Evolutionary conservation across 2,888 invertebrate species (phyloP).

Genomic region (Didymodactylos carnosus): DNA sequence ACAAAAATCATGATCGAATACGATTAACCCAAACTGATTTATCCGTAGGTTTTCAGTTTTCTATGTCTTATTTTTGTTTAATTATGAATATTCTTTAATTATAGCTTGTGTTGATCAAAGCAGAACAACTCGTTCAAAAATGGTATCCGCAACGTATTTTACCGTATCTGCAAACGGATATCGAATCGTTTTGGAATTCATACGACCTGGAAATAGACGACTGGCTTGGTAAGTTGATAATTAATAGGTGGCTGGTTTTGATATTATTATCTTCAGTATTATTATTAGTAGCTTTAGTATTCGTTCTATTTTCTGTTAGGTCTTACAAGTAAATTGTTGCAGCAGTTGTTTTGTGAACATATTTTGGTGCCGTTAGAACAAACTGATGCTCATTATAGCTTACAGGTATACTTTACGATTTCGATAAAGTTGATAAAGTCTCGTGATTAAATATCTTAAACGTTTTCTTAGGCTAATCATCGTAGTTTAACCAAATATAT

Average conservation of each 20-base stretch:
- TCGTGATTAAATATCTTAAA: too few species aligned
- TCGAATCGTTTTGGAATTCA: conserved; percentile 55
- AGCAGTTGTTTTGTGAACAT: conserved; percentile 60
- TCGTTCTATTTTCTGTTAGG: conserved; percentile 33
- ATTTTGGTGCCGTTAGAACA: conserved; percentile 60
- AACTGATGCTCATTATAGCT: conserved; percentile 53
- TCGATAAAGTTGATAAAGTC: neutral
- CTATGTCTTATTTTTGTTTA: neutral
- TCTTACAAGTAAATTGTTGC: conserved; percentile 60
- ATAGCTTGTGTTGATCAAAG: conserved; percentile 53
- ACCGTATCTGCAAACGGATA: conserved; percentile 53
- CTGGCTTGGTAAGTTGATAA: conserved; percentile 56
- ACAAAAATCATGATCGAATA: neutral
- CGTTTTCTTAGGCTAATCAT: conserved; percentile 43
- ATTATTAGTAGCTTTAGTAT: too few species aligned
- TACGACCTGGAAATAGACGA: conserved; percentile 56
- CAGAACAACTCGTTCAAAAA: conserved; percentile 53
- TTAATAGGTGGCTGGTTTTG: too few species aligned
- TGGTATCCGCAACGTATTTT: conserved; percentile 37
- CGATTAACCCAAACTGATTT: neutral
- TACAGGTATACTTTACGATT: conserved; percentile 46
- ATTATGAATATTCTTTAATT: neutral
- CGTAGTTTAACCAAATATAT: conserved; percentile 52
- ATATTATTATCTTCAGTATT: too few species aligned
- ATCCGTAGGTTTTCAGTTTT: neutral